Percentiles rank a stretch among this genome's conserved stretches.
Conservation (phyloP, 1,140 invertebrate genomes). For the Lucilia cuprina region DNA sequence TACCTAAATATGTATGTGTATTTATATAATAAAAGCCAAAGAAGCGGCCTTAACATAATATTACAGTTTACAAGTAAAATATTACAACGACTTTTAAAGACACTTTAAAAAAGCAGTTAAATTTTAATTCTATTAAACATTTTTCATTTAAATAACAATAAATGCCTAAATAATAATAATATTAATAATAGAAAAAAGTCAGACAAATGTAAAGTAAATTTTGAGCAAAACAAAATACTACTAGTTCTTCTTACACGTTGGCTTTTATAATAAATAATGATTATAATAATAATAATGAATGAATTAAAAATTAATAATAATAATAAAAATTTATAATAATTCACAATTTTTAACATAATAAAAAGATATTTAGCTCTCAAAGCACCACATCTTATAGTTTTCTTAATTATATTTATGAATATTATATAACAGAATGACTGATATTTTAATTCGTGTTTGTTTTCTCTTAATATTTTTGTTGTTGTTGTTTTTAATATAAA, state of each 20-base stretch:
- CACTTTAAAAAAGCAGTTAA: not conserved
- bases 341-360: constrained; percentile 28
- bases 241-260: not conserved
- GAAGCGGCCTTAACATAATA: not conserved
- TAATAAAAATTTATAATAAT: not conserved
- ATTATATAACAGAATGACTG: constrained; percentile 17
- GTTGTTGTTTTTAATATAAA: constrained; percentile 15
- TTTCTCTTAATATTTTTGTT: not conserved
- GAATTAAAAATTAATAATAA: not conserved
- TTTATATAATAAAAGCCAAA: not conserved
- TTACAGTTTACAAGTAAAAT: no score
- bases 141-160: not conserved
- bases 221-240: constrained; percentile 1
- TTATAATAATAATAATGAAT: constrained; percentile 1
- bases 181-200: not conserved
- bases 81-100: not conserved
- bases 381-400: constrained; percentile 1
- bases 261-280: constrained; percentile 24
- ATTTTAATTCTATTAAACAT: not conserved
- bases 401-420: constrained; percentile 8
- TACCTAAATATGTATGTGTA: not conserved
- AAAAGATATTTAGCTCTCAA: constrained; percentile 13
- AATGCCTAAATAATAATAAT: not conserved
- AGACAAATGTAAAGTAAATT: not conserved
- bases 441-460: not conserved